Base-by-base conservation (phyloP, 2,888 invertebrate species). In the Torymus tubicola region DNA sequence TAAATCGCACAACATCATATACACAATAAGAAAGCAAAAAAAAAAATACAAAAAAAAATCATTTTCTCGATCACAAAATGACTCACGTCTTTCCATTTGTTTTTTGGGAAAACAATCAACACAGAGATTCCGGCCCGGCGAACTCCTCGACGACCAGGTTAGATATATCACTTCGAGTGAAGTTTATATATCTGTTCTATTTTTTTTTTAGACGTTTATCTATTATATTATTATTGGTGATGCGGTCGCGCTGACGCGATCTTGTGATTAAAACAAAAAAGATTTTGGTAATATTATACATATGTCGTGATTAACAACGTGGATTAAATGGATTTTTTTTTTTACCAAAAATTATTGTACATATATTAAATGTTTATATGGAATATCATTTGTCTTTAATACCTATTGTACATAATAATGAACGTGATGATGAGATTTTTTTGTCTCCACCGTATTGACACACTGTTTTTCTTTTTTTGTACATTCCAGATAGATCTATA, bases 61-160 rank as follows among this genome's bases (percentile, higher is more conserved):
- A 60, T 67, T 53, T 67, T 65, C 16, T 71, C 70, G 57, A 31
- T 61, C 50, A 50, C 14, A 58, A 16, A 52, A 64, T 68, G 42
- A 42, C 42, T 74, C 61, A 72, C 65, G 72, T 82, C 64, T 77
- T 80, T 82, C 72, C 79, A 80, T 82, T 82, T 82, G 69, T 80
- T 82, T 79, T 81, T 79, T 92, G 92, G 93, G 93, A 93, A 93
- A 92, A 93, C 93, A 93, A 92, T 90, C 91, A 93, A 82, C 82
- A 85, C 85, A 86, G 86, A 85, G 93, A 91, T 91, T 93, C 92
- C 93, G 96, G 91, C 96, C 96, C 91, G 96, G 96, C 92, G 95
- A 94, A 94, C 93, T 96, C 93, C 94, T 94, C 90, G 92, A 94
- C 92, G 95, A 95, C 83, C 84, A 86, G 92, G 96, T 96, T 94